These are phyloP conservation scores for Butorides virescens DNA, from an alignment of 2,113 vertebrate species.

Conservation along the genomic window DNA sequence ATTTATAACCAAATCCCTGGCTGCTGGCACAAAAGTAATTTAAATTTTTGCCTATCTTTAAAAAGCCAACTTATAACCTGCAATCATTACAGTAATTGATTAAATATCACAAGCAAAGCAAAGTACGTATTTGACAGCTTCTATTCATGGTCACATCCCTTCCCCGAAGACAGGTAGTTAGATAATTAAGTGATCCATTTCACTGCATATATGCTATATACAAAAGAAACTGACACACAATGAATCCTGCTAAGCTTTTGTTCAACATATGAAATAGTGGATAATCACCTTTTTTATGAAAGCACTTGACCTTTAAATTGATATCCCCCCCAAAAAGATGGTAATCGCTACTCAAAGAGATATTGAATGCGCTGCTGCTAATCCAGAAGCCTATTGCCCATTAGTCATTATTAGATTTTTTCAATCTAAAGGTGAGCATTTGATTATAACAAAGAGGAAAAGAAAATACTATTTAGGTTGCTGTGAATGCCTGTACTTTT, in stretches of 20 bases:
- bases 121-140: constrained; percentile 52
- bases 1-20: constrained; percentile 46
- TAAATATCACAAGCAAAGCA: constrained; percentile 69
- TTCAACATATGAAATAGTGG: constrained; percentile 72
- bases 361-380: constrained; percentile 54
- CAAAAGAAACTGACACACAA: constrained; percentile 66
- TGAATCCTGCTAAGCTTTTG: constrained; percentile 70
- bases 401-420: constrained; percentile 55
- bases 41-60: constrained; percentile 70
- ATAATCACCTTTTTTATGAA: constrained; percentile 76
- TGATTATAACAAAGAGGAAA: constrained; percentile 30
- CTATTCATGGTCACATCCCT: constrained; percentile 46
- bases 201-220: constrained; percentile 50
- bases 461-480: constrained; percentile 29
- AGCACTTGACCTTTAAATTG: constrained; percentile 79
- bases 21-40: constrained; percentile 57
- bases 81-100: constrained; percentile 62
- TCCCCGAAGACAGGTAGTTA: constrained; percentile 73
- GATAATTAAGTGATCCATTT: constrained; percentile 73
- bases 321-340: constrained; percentile 63
- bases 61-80: constrained; percentile 67
- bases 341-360: constrained; percentile 66
- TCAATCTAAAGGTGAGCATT: constrained; percentile 3
- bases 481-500: constrained; percentile 25
- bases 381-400: constrained; percentile 48